Conservation (phyloP, 2,113 vertebrate species). For the Butastur rufipennis region DNA sequence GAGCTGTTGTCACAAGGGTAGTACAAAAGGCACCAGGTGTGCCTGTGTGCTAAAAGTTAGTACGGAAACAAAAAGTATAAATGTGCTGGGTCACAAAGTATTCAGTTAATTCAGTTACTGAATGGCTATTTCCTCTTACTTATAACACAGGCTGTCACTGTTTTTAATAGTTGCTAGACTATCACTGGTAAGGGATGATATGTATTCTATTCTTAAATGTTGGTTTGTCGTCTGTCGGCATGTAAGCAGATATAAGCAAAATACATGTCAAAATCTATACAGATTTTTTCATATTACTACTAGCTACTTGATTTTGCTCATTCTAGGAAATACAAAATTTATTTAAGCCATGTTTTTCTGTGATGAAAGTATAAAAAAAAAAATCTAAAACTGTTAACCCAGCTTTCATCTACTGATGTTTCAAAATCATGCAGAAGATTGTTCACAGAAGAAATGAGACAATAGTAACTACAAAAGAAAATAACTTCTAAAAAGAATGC, state of each 20-base stretch:
- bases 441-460: not conserved
- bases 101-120: not conserved
- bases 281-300: not conserved
- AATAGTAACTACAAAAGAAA: not conserved
- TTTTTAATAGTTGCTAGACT: not conserved
- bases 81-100: not conserved
- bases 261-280: not conserved
- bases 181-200: not conserved
- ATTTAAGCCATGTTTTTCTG: not conserved
- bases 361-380: not conserved
- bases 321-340: not conserved
- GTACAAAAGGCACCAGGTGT: slow-evolving; percentile 29
- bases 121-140: slow-evolving; percentile 1
- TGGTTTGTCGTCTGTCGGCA: not conserved
- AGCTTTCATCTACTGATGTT: not conserved
- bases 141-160: not conserved
- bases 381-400: not conserved
- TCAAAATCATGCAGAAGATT: not conserved
- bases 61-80: not conserved
- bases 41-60: not conserved
- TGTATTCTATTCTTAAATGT: not conserved
- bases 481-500: not conserved
- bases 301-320: not conserved
- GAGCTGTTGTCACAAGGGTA: not conserved
- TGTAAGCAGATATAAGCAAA: not conserved